A percentile compares a stretch with the other conserved stretches of the same genome.
Evolutionary conservation across 2,888 invertebrate genomes (phyloP).

Genomic region (Phyllotreta striolata): DNA sequence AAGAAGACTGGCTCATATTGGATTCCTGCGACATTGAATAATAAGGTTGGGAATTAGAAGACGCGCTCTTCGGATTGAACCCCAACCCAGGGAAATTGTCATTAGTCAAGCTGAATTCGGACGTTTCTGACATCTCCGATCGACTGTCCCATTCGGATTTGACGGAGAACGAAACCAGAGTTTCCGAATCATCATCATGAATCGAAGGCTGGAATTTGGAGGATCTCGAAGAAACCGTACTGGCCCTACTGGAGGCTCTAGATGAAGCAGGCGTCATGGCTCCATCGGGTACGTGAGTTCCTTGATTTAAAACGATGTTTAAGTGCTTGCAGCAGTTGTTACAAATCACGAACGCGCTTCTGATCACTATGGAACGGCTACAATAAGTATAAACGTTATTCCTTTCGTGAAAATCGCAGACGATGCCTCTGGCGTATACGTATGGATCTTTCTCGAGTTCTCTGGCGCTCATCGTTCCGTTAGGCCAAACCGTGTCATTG

Average conservation of each 20-base stretch:
- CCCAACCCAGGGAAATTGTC: slow-evolving; percentile 25
- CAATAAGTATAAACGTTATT: slow-evolving; percentile 56
- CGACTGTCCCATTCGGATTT: slow-evolving; percentile 39
- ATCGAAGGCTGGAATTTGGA: slow-evolving; percentile 15
- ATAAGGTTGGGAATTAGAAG: slow-evolving; percentile 21
- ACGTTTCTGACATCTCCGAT: slow-evolving; percentile 29
- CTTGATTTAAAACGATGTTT: slow-evolving; percentile 57
- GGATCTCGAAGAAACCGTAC: slow-evolving; percentile 22
- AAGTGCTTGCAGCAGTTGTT: slow-evolving; percentile 62
- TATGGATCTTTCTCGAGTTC: slow-evolving; percentile 59
- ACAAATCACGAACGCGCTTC: slow-evolving; percentile 61
- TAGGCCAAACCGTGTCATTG: slow-evolving; percentile 42
- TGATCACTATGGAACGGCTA: slow-evolving; percentile 59
- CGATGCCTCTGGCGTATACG: slow-evolving; percentile 52
- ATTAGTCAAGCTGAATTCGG: slow-evolving; percentile 8
- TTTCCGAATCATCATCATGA: slow-evolving; percentile 33
- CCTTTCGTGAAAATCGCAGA: slow-evolving; percentile 60
- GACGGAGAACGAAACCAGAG: slow-evolving; percentile 35
- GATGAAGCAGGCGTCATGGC: slow-evolving; percentile 28
- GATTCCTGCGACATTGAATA: slow-evolving; percentile 33
- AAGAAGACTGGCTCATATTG: slow-evolving; percentile 15
- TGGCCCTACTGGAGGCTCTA: slow-evolving; percentile 28
- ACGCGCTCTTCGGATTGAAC: slow-evolving; percentile 4
- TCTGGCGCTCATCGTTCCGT: slow-evolving; percentile 48
- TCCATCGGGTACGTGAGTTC: slow-evolving; percentile 59